These are phyloP conservation scores for Anastatus disparis DNA, from an alignment of 1,140 invertebrate genomes.

Conservation along the genomic window DNA sequence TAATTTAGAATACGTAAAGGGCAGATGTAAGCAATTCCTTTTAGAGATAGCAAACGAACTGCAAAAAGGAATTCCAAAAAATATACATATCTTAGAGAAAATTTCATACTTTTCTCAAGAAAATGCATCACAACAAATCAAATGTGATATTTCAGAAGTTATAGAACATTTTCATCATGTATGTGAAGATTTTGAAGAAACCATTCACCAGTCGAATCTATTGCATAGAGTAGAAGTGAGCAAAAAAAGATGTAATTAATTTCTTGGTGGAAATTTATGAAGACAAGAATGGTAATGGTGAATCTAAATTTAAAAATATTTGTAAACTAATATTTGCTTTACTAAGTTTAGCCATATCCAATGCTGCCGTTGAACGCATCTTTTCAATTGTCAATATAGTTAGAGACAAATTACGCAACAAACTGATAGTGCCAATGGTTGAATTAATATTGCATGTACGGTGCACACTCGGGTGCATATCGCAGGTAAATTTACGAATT, in stretches of 20 bases:
- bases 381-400: constrained; percentile 41
- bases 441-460: not conserved
- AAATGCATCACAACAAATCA: not conserved
- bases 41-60: not conserved
- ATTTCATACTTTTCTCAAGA: not conserved
- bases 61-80: too few relatives aligned
- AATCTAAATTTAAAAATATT: not conserved
- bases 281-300: not conserved
- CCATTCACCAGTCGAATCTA: not conserved
- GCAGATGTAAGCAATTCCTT: not conserved
- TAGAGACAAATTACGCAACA: constrained; percentile 41
- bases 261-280: not conserved
- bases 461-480: not conserved
- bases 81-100: too few relatives aligned
- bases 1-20: not conserved
- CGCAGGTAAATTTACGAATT: not conserved
- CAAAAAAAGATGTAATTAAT: not conserved
- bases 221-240: not conserved
- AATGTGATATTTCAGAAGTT: not conserved
- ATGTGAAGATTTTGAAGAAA: not conserved
- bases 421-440: not conserved
- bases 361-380: constrained; percentile 38
- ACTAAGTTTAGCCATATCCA: constrained; percentile 36
- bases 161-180: not conserved
- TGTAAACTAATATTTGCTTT: not conserved